Percentiles rank a stretch among this genome's conserved stretches.
Conservation (phyloP, 2,888 invertebrate species). For the Morinoia aosen region DNA sequence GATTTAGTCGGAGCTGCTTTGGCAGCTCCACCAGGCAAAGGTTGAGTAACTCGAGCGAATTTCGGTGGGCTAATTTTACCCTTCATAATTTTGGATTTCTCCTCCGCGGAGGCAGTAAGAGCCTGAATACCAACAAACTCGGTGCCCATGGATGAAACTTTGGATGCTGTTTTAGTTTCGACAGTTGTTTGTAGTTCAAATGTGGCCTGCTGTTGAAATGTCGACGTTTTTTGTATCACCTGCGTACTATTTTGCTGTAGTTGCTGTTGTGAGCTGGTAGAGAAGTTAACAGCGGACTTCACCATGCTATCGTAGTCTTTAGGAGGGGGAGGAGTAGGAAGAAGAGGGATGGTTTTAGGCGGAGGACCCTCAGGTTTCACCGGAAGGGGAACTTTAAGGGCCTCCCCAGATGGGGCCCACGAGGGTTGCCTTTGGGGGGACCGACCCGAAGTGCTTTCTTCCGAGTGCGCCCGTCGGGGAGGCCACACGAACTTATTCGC, state of each 20-base stretch:
- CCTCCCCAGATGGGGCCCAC: conserved; percentile 65
- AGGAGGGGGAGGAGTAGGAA: conserved; percentile 67
- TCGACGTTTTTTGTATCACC: not conserved
- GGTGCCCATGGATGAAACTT: conserved; percentile 33
- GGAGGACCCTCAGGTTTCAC: conserved; percentile 60
- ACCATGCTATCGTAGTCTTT: conserved; percentile 66
- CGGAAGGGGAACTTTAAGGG: conserved; percentile 59
- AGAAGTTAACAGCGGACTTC: conserved; percentile 30
- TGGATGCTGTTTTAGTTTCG: conserved; percentile 33
- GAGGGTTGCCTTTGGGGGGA: conserved; percentile 57
- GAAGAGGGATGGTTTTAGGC: conserved; percentile 63
- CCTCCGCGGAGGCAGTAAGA: conserved; percentile 51
- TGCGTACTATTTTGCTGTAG: not conserved
- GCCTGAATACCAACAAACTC: conserved; percentile 53
- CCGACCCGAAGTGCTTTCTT: conserved; percentile 62
- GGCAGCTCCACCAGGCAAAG: conserved; percentile 39
- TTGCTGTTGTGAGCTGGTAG: conserved; percentile 37
- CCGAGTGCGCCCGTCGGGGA: conserved; percentile 62
- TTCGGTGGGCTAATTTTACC: conserved; percentile 60
- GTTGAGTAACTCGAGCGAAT: conserved; percentile 56
- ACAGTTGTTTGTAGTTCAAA: conserved; percentile 21
- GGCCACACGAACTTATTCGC: conserved; percentile 64
- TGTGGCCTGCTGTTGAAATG: not conserved
- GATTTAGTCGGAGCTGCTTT: conserved; percentile 38
- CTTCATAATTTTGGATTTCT: conserved; percentile 29